Evolutionary conservation across 2,888 invertebrate genomes (phyloP), one percentile per base, ranked within the genome.

Genomic region (Tridacna gigas): DNA sequence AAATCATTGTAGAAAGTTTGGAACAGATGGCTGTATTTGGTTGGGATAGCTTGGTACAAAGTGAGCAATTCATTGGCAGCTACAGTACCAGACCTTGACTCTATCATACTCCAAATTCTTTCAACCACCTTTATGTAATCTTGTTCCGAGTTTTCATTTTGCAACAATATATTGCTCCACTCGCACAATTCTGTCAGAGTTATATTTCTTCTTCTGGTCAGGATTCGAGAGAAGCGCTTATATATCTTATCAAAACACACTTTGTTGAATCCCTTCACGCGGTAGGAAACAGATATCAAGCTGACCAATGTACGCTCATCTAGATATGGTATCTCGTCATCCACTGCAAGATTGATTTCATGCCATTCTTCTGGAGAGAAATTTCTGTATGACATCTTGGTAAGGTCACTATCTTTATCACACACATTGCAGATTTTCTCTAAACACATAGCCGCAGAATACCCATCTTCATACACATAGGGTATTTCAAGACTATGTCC

Each of bases 401-500:
- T 47, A 3, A 71, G 71, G 11, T 15, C 15, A 71, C 71, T 71
- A 18, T 51, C 71, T 51, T 71, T 71, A 25, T 71, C 71, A 9
- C 71, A 20, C 3, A 22, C 12, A 25, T 51, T 22, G 25, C 71
- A 71, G 9, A 71, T 71, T 37, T 71, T 71, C 26, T 71, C 71
- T 11, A 71, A 51, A 20, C 71, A 71, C 51, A 71, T 48, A 0
- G 71, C 71, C 3, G 71, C 71, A 1, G 71, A 71, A 20, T 71
- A 71, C 4, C 71, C 71, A 51, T 71, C 51, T 26, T 48, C 51
- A 51, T 71, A 71, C 11, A 71, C 51, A 51, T 71, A 71, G 11
- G 71, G 51, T 25, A 71, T 71, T n/a, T 71, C 51, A 48, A 71
- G 25, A 13, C 22, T 71, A 47, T 71, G 71, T 18, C 71, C 71